Conservation (phyloP, 2,888 invertebrate genomes). For the Meta bourneti region DNA sequence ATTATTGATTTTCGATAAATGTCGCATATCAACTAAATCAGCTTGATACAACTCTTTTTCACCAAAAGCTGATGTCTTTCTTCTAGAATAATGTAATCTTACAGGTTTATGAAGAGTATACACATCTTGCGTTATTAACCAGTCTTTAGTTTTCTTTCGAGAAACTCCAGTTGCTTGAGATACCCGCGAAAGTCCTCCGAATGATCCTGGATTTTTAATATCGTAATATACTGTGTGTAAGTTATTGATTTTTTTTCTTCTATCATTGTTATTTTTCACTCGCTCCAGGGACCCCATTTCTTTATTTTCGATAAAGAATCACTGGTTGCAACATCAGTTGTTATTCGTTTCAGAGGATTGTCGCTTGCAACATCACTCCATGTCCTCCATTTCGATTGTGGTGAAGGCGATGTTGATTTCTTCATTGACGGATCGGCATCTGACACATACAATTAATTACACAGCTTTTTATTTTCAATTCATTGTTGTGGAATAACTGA, state of each 20-base stretch:
- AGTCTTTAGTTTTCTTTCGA: no score
- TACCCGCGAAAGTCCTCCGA: background rate
- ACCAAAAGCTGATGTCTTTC: no score
- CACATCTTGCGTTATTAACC: no score
- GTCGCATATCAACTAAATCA: slow-evolving; percentile 77
- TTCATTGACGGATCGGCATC: background rate
- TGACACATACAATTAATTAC: background rate
- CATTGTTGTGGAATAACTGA: background rate
- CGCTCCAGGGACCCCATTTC: background rate
- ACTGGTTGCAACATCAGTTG: background rate
- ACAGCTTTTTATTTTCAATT: background rate
- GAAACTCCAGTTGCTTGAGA: no score
- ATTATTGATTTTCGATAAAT: slow-evolving; percentile 74
- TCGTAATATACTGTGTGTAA: background rate
- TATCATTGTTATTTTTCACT: background rate
- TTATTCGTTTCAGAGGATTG: background rate
- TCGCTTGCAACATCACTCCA: background rate
- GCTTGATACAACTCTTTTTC: slow-evolving; percentile 78
- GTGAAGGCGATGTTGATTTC: background rate
- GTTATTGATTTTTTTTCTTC: background rate
- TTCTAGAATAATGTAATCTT: no score
- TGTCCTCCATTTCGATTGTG: background rate
- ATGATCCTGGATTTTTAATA: background rate
- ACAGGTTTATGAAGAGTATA: no score
- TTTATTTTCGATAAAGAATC: no score